phyloP scores from a whole-genome alignment of 1,140 invertebrate species.

The Atopsyche davidsoni region DNA sequence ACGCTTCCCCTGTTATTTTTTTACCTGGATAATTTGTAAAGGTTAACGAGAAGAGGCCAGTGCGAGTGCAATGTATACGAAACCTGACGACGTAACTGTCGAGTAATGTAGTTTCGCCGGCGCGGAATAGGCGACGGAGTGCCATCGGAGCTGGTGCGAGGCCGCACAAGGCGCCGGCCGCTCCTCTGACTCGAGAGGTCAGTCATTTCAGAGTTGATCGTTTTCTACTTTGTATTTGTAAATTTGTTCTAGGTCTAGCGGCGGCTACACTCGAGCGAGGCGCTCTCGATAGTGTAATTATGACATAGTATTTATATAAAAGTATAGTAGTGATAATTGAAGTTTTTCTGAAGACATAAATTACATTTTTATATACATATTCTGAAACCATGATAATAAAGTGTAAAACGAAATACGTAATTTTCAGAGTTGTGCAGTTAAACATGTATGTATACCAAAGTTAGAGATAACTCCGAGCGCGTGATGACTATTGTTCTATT shows the following conservation, averaged over 20 bases:
- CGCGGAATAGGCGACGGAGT: no score
- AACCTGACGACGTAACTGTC: constrained; percentile 23
- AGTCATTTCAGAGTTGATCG: constrained; percentile 29
- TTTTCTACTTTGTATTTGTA: constrained; percentile 30
- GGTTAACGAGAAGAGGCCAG: constrained; percentile 22
- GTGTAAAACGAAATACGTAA: constrained; percentile 28
- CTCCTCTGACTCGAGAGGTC: constrained; percentile 18
- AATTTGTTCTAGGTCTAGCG: constrained; percentile 30
- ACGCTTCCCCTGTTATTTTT: no score
- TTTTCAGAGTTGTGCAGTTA: constrained; percentile 29
- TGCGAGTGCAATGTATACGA: constrained; percentile 30
- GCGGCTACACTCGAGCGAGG: constrained; percentile 15
- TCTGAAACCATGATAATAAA: constrained; percentile 29
- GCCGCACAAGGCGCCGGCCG: background rate
- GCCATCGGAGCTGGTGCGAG: constrained; percentile 8
- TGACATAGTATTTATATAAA: constrained; percentile 30
- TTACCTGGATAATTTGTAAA: no score
- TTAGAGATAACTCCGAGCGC: constrained; percentile 24
- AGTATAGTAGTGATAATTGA: constrained; percentile 25
- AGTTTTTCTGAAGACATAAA: constrained; percentile 24
- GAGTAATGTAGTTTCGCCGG: no score
- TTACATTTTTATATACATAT: constrained; percentile 31
- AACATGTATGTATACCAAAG: constrained; percentile 29
- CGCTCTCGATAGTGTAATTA: constrained; percentile 23
- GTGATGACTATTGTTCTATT: constrained; percentile 28